Evolutionary conservation across 2,888 invertebrate genomes (phyloP), one percentile per base, ranked within the genome.

Genomic region (Nomada ruficornis): DNA sequence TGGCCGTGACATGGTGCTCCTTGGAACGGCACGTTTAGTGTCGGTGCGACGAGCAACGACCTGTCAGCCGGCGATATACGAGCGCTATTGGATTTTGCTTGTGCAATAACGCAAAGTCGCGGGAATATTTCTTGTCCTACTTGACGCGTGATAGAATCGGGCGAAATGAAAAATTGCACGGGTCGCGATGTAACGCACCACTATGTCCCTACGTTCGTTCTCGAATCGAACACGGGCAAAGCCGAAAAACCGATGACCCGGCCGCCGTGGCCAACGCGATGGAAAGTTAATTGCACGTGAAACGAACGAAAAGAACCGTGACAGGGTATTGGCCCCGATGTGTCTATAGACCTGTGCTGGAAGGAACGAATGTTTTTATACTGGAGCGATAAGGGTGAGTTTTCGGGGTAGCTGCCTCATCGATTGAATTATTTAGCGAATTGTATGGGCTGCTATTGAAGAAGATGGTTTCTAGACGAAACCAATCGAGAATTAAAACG

Each of bases 31-130:
- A 50, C 63, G 68, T 64, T 78, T 76, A 72, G 71, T 65, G 67
- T 65, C 77, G 42, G 36, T 42, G 50, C 62, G 69, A 74, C 60
- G 72, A 63, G 62, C 60, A 23, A 15, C 64, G 7, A 20, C 23
- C 71, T 80, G 83, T 83, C 83, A 77, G 44, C 70, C 70, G 50
- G 62, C 79, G 77, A 83, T 83, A 73, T 77, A 83, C 68, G 77
- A 77, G 63, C 70, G 63, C 76, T 77, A 80, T 84, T 84, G 81
- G 74, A 75, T 80, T 80, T 74, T 68, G 75, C 77, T 75, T 63
- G 74, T 67, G 77, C 74, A 84, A 80, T 82, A 84, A 82, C 83
- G 77, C 77, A 60, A 77, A 77, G 80, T 82, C 68, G 54, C 75
- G 64, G 60, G 74, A 75, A 83, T 80, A 80, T 83, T 77, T 74